A percentile compares a stretch with the other conserved stretches of the same genome.
Conservation (phyloP, 2,113 vertebrate species). For the Osmerus eperlanus region DNA sequence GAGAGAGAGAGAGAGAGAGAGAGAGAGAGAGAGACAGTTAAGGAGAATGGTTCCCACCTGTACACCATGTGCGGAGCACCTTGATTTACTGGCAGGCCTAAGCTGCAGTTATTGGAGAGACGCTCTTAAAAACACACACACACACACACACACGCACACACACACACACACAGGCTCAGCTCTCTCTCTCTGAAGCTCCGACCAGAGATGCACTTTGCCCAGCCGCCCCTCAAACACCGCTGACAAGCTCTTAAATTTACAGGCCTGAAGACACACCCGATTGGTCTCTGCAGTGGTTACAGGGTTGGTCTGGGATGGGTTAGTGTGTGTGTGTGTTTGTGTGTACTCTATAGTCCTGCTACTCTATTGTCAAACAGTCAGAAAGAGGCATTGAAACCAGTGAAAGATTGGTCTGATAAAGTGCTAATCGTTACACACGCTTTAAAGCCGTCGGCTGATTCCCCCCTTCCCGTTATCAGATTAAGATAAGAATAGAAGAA, state of each 20-base stretch:
- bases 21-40: not conserved
- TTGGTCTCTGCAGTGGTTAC: slow-evolving; percentile 39
- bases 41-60: slow-evolving; percentile 48
- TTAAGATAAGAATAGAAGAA: slow-evolving; percentile 56
- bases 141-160: too few relatives aligned
- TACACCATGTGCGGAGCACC: slow-evolving; percentile 55
- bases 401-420: slow-evolving; percentile 63
- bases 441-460: slow-evolving; percentile 33
- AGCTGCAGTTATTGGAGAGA: slow-evolving; percentile 42
- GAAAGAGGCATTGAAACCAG: slow-evolving; percentile 46
- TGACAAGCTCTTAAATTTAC: slow-evolving; percentile 53
- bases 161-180: slow-evolving; percentile 1
- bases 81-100: slow-evolving; percentile 60
- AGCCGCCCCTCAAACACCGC: slow-evolving; percentile 21
- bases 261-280: slow-evolving; percentile 41
- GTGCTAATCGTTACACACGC: slow-evolving; percentile 46
- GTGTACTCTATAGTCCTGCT: too few relatives aligned
- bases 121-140: slow-evolving; percentile 45
- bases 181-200: slow-evolving; percentile 53
- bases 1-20: not conserved
- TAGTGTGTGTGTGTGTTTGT: slow-evolving; percentile 11
- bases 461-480: slow-evolving; percentile 8
- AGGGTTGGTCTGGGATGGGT: not conserved
- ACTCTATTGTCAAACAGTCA: slow-evolving; percentile 18
- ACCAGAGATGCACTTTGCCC: slow-evolving; percentile 37